Base-by-base conservation (phyloP, 2,113 vertebrate genomes). In the Silurus glanis region DNA sequence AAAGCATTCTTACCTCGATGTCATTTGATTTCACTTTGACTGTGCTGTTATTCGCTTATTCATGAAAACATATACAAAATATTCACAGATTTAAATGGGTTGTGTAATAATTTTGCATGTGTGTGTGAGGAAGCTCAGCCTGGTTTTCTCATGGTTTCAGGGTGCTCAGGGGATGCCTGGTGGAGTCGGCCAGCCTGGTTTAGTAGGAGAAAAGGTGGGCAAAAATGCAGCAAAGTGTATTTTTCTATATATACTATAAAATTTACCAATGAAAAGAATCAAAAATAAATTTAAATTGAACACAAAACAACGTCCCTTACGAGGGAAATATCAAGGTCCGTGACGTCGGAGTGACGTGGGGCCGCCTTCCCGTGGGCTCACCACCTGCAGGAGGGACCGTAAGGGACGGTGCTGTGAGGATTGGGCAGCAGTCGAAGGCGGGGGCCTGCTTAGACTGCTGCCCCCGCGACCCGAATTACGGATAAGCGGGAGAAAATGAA, bases 181-280 rank as follows among this genome's bases (percentile, higher is more conserved):
- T 0, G 96, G 97, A 45, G 87, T 96, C 7, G 97, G 97, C 13
- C 96, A 97, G 82, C 97, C 95, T 0, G 97, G 97, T 0, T 84
- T 92, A 3, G 96, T 97, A 69, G 97, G 97, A 28, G 96, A 98
- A 88, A 98, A 98, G 96, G 97, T 98, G 49, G 53, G 61, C 23
- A 9, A 25, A 9, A 84, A 56, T 13, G 2, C 85, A 71, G 79
- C 25, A 9, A 53, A 28, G 45, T 14, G 19, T 81, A 66, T n/a
- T 28, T 67, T 67, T 67, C 9, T 37, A 28, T 69, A 69, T 64
- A 69, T 16, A 16, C 14, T 16, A 69, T 14, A n/a, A 67, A 25
- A 66, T 25, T 25, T 66, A 9, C 12, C 25, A 10, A 12, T 2
- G 23, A 66, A 13, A 37, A 2, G 13, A 56, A 56, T 56, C 55